Conservation (phyloP, 2,113 vertebrate genomes). For the Hemiprocne comata region DNA sequence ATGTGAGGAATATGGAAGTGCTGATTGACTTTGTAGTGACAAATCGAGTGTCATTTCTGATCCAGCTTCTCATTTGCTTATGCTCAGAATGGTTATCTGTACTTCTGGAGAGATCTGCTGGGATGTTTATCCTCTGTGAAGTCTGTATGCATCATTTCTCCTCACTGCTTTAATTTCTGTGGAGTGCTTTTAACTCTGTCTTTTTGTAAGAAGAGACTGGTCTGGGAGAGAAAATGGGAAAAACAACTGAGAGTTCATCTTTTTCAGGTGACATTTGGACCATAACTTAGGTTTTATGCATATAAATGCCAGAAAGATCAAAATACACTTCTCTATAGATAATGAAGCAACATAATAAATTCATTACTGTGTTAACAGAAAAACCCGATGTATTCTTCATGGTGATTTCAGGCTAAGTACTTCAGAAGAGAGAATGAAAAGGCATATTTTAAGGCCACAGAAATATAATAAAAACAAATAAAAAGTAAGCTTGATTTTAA, state of each 20-base stretch:
- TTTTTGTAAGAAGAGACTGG: neutral
- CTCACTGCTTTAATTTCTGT: neutral
- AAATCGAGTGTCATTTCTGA: neutral
- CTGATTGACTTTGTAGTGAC: neutral
- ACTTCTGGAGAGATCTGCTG: neutral
- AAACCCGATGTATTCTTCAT: neutral
- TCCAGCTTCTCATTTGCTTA: neutral
- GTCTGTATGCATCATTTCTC: neutral
- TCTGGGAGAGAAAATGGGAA: neutral
- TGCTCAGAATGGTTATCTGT: neutral
- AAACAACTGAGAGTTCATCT: neutral
- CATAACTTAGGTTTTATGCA: neutral
- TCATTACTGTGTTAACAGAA: neutral
- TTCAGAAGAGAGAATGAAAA: neutral
- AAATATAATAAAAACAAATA: neutral
- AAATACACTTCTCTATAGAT: neutral
- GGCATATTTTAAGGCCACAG: neutral
- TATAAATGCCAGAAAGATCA: neutral
- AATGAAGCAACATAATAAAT: neutral
- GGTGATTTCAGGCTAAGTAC: neutral
- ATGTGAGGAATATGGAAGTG: neutral
- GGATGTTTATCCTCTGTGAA: neutral
- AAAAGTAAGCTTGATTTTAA: neutral
- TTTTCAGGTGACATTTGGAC: neutral
- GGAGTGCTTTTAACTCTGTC: neutral